Conservation (phyloP, 2,113 vertebrate genomes). For the Emberiza fucata region DNA sequence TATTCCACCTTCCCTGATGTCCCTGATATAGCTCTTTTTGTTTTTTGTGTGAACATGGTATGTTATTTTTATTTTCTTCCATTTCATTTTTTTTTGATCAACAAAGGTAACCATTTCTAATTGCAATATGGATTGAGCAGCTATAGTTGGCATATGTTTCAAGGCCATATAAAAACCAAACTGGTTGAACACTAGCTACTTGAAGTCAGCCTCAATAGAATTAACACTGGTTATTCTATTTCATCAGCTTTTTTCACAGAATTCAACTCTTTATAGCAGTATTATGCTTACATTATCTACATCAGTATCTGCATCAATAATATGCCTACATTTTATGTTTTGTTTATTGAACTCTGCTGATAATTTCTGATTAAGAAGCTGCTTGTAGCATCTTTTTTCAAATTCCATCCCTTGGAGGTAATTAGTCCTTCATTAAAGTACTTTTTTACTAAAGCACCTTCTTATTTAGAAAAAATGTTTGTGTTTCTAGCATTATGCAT, state of each 20-base stretch:
- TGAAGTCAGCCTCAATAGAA: slow-evolving; percentile 49
- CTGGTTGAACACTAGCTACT: slow-evolving; percentile 77
- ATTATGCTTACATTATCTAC: slow-evolving; percentile 10
- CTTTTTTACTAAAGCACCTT: slow-evolving; percentile 37
- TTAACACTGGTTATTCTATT: slow-evolving; percentile 12
- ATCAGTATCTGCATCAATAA: slow-evolving; percentile 22
- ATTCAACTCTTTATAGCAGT: not conserved
- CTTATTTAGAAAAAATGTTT: slow-evolving; percentile 41
- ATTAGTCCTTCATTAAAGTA: not conserved
- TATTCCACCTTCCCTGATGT: slow-evolving; percentile 99
- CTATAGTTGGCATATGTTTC: slow-evolving; percentile 48
- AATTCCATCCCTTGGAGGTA: not conserved
- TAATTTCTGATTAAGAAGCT: slow-evolving; percentile 59
- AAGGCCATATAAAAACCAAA: slow-evolving; percentile 83
- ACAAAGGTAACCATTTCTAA: slow-evolving; percentile 75
- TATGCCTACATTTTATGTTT: slow-evolving; percentile 33
- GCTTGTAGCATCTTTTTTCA: not conserved
- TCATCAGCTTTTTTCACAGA: slow-evolving; percentile 49
- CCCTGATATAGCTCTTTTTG: slow-evolving; percentile 80
- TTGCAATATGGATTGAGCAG: slow-evolving; percentile 49
- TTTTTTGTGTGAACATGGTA: slow-evolving; percentile 81
- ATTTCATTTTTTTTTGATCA: slow-evolving; percentile 73
- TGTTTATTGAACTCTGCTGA: not conserved
- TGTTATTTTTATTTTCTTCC: slow-evolving; percentile 79
- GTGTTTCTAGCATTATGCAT: slow-evolving; percentile 37